A percentile compares a stretch with the other conserved stretches of the same genome.
phyloP scores from a whole-genome alignment of 2,113 vertebrate species.

The Myanophis thanlyinensis region DNA sequence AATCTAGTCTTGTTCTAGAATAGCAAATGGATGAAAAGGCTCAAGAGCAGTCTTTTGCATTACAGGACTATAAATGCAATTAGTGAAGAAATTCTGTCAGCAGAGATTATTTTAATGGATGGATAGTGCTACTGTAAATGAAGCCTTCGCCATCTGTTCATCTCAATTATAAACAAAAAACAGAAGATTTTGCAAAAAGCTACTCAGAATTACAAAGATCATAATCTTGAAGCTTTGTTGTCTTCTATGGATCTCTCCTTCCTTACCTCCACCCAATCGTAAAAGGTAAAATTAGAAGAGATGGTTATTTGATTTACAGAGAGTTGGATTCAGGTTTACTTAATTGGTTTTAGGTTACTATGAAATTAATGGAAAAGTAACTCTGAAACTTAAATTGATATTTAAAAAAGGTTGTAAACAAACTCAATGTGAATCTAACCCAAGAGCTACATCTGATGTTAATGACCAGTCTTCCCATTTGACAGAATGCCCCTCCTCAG shows the following conservation, averaged over 20 bases:
- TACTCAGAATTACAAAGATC: slow-evolving; percentile 75
- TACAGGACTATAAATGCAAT: slow-evolving; percentile 73
- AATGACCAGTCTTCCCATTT: neutral
- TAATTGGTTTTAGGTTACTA: neutral
- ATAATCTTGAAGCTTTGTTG: slow-evolving; percentile 65
- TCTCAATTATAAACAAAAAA: slow-evolving; percentile 79
- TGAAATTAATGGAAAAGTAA: neutral
- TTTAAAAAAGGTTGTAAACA: neutral
- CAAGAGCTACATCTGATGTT: neutral
- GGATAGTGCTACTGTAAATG: slow-evolving; percentile 77
- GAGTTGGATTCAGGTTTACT: too few relatives aligned
- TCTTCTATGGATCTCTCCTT: slow-evolving; percentile 57
- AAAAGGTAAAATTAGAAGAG: slow-evolving; percentile 57
- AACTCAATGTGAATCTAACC: neutral
- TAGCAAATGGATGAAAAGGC: slow-evolving; percentile 64
- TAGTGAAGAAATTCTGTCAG: slow-evolving; percentile 71
- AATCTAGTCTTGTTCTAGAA: slow-evolving; percentile 66
- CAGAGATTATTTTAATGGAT: slow-evolving; percentile 79
- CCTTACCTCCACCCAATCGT: slow-evolving; percentile 45
- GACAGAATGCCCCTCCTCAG: neutral
- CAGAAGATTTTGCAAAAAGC: slow-evolving; percentile 78
- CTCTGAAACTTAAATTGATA: neutral
- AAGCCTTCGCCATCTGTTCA: slow-evolving; percentile 77
- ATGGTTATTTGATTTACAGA: neutral
- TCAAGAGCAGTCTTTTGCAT: slow-evolving; percentile 67